Evolutionary conservation across 2,113 vertebrate genomes (phyloP), one percentile per base, ranked within the genome.

Genomic region (Pungitius pungitius): DNA sequence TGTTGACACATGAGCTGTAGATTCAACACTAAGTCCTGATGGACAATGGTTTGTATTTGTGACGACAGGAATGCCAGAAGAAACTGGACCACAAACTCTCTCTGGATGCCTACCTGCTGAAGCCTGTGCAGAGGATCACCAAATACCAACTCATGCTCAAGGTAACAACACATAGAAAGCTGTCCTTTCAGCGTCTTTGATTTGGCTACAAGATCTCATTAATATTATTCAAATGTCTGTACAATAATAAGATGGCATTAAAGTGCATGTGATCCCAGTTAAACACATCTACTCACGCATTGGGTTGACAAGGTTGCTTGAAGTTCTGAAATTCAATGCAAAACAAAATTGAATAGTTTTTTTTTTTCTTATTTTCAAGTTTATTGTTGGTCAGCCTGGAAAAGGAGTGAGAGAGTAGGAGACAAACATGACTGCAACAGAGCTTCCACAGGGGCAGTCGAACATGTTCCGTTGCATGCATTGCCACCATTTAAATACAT

Each of bases 121-220:
- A 97, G 78, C 96, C 96, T 11, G 96, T 97, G 52, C 96, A 97
- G 89, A 95, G 96, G 75, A 97, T 97, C 89, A 97, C 96, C 43
- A 97, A 97, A 69, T 97, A 97, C 86, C 96, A 97, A 75, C 78
- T 97, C 66, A 93, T 97, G 85, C 90, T 97, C 27, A 97, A 97
- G 92, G 96, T 94, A 86, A 56, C 22, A n/a, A n/a, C n/a, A n/a
- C n/a, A n/a, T n/a, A n/a, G n/a, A n/a, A n/a, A n/a, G n/a, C n/a
- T n/a, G n/a, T n/a, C n/a, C n/a, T n/a, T n/a, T n/a, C n/a, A n/a
- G 10, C 39, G 60, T 51, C 47, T n/a, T 51, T 60, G 26, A 24
- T 18, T 58, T 39, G 18, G 33, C 54, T 37, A 18, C 24, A 35
- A 42, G 18, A 42, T 42, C 18, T 57, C 30, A 62, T 37, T 56